Evolutionary conservation across 1,140 invertebrate genomes (phyloP).

Genomic region (Tribolium madens): DNA sequence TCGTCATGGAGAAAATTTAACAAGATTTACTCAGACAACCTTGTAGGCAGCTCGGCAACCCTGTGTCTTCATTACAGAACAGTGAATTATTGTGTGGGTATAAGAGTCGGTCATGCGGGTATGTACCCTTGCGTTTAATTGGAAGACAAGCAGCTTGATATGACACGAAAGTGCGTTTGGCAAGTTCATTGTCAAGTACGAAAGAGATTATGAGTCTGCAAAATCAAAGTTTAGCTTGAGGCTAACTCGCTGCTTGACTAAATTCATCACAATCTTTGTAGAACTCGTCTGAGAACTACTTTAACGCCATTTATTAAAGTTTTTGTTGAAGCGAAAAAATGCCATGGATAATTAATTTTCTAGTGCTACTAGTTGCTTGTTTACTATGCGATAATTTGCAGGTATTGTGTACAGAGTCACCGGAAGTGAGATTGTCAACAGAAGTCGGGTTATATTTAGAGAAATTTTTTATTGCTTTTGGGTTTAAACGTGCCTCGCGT

Average conservation of each 20-base stretch:
- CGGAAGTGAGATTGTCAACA: constrained; percentile 38
- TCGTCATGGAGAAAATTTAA: constrained; percentile 27
- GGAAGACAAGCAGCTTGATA: constrained; percentile 9
- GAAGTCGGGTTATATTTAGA: constrained; percentile 13
- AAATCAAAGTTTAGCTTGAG: constrained; percentile 13
- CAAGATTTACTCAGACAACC: constrained; percentile 50
- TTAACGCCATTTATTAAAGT: constrained; percentile 33
- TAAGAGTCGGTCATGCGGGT: constrained; percentile 2
- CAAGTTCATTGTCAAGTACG: constrained; percentile 30
- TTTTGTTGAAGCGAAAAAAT: constrained; percentile 19
- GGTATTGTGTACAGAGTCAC: neutral
- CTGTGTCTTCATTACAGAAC: constrained; percentile 18
- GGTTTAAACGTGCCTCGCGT: neutral
- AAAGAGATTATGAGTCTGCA: constrained; percentile 30
- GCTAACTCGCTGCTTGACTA: neutral
- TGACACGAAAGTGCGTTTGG: neutral
- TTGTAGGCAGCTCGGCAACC: constrained; percentile 40
- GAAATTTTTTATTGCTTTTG: neutral
- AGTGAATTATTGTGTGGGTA: constrained; percentile 31
- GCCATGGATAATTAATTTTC: constrained; percentile 37
- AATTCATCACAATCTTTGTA: constrained; percentile 22
- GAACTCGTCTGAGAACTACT: constrained; percentile 25
- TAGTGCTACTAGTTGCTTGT: constrained; percentile 17
- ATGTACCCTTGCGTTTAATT: neutral
- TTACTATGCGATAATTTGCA: constrained; percentile 8